A percentile compares a stretch with the other conserved stretches of the same genome.
These are phyloP conservation scores for Armadillidium nasatum DNA, from an alignment of 1,140 invertebrate species.

Conservation along the genomic window DNA sequence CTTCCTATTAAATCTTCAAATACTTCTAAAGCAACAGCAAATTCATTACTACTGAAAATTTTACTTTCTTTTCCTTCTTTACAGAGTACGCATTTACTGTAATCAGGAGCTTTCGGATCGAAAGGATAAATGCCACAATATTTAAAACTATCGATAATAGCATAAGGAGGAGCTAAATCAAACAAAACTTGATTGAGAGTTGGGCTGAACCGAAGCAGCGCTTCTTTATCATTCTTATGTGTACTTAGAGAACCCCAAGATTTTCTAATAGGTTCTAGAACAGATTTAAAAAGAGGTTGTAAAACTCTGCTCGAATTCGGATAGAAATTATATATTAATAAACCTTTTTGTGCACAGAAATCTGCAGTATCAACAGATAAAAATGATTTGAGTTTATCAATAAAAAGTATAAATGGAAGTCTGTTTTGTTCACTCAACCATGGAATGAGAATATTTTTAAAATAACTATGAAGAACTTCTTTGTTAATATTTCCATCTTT, in stretches of 20 bases:
- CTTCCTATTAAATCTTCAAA: not conserved
- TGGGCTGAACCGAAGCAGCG: not conserved
- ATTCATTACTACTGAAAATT: not conserved
- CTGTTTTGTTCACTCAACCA: not conserved
- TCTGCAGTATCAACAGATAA: not conserved
- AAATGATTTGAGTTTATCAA: not conserved
- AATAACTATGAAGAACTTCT: not conserved
- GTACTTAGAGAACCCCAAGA: not conserved
- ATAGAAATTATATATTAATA: not conserved
- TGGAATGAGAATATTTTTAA: not conserved
- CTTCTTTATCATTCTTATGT: not conserved
- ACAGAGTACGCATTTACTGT: not conserved
- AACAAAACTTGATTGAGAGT: not conserved
- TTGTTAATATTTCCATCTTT: conserved; percentile 4
- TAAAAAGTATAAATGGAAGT: not conserved
- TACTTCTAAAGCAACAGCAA: not conserved
- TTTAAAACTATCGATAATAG: not conserved
- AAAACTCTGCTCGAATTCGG: not conserved
- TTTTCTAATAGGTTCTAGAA: not conserved
- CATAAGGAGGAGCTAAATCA: not conserved
- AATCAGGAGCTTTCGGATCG: not conserved
- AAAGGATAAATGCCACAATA: not conserved
- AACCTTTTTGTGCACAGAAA: not conserved
- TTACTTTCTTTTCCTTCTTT: not conserved
- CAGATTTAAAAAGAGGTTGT: not conserved